Percentiles rank a stretch among this genome's conserved stretches.
phyloP scores from a whole-genome alignment of 2,888 invertebrate species.

The Petrolisthes cinctipes region DNA sequence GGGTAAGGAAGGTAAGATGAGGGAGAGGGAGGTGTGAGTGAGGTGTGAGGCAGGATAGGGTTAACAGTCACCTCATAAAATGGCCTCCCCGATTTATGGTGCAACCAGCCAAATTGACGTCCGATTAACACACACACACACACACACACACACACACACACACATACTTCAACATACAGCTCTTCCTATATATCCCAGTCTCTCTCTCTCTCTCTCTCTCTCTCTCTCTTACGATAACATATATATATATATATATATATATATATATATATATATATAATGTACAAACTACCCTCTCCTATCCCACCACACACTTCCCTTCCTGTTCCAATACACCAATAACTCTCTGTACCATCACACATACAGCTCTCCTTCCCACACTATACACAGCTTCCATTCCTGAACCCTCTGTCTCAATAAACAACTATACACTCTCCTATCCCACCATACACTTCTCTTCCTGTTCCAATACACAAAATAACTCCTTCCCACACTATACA shows the following conservation, averaged over 20 bases:
- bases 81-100: neutral
- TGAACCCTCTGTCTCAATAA: too few relatives aligned
- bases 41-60: neutral
- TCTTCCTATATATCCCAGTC: too few relatives aligned
- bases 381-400: neutral
- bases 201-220: neutral
- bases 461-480: neutral
- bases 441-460: neutral
- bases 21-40: neutral
- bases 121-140: conserved; percentile 14
- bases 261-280: too few relatives aligned
- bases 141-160: conserved; percentile 29
- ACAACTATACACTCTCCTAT: too few relatives aligned
- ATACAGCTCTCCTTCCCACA: neutral
- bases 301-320: neutral
- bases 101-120: neutral
- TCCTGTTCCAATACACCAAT: neutral
- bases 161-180: neutral
- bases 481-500: neutral
- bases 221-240: neutral
- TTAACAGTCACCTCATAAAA: neutral
- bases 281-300: neutral
- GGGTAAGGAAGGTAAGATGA: neutral
- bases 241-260: too few relatives aligned
- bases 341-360: neutral